These are phyloP conservation scores for Atta cephalotes DNA, from an alignment of 1,140 invertebrate genomes.

Conservation along the genomic window DNA sequence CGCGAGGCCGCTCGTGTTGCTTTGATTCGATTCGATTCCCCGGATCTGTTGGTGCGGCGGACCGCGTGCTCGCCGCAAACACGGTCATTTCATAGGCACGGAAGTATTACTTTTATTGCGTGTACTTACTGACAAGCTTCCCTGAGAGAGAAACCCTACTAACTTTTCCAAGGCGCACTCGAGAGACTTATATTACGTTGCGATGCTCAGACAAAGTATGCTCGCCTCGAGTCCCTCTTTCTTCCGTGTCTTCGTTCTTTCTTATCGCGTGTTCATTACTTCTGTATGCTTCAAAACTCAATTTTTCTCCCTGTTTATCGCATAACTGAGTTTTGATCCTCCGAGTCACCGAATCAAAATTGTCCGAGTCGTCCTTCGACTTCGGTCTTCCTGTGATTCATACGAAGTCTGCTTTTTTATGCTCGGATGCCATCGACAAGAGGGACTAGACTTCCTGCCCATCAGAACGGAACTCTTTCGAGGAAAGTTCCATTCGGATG, in stretches of 20 bases:
- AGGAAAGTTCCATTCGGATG: conserved; percentile 16
- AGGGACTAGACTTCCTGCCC: conserved; percentile 48
- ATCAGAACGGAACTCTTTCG: conserved; percentile 10
- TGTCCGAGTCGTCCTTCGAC: not conserved
- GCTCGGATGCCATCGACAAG: conserved; percentile 32
- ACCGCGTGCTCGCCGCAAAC: conserved; percentile 46
- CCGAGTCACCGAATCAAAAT: conserved; percentile 24
- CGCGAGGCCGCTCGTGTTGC: conserved; percentile 46
- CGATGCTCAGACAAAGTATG: not conserved
- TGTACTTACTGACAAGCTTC: conserved; percentile 61
- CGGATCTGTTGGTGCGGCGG: conserved; percentile 19
- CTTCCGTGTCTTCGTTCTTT: not conserved
- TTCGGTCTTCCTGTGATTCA: conserved; percentile 24
- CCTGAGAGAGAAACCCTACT: conserved; percentile 64
- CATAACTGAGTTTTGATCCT: not conserved
- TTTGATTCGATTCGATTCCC: conserved; percentile 56
- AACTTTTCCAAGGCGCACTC: conserved; percentile 41
- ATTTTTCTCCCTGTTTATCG: not conserved
- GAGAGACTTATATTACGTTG: conserved; percentile 34
- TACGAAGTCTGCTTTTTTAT: not conserved
- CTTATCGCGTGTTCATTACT: not conserved
- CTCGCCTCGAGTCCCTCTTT: not conserved
- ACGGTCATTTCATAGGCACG: conserved; percentile 64
- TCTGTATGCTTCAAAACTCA: not conserved
- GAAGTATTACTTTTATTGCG: conserved; percentile 70